Base-by-base conservation (phyloP, 2,113 vertebrate genomes). In the Fulmarus glacialis region DNA sequence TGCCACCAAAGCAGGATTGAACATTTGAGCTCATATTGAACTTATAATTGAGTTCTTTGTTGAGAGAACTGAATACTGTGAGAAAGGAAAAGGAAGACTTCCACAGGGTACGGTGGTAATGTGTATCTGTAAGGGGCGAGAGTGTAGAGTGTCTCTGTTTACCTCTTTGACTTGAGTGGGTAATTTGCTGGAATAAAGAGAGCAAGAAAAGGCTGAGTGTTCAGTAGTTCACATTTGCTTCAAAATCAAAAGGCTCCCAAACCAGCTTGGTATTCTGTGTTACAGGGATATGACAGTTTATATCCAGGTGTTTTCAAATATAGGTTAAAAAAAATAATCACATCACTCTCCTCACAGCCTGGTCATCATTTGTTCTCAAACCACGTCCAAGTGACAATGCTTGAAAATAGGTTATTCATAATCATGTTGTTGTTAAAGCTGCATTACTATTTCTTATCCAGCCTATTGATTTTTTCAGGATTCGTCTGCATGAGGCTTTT, bases 401-500 rank as follows among this genome's bases (percentile, higher is more conserved):
- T 95, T n/a, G 63, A 90, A 94, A 94, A 90, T 9, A 59, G 88
- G 75, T 94, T 95, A 87, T 94, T 97, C 75, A 59, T 93, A 95
- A 93, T 92, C 88, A 67, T 92, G 59, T 81, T 93, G 83, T 85
- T 97, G 90, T 92, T 97, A 92, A 94, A 93, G 86, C 79, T 93
- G 82, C 68, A 40, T 93, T 89, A 74, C 55, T 83, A 16, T 83
- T 95, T 92, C 6, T 5, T 94, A 89, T 90, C 88, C 82, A 97
- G 71, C 32, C 67, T 93, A 74, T 95, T 94, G 93, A 90, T 97
- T 97, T 45, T 97, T 93, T 97, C 47, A 74, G 87, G 75, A 59
- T 90, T 96, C 92, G 95, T 95, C 92, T 94, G 66, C 95, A 88
- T 77, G 67, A 94, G 75, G 38, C 38, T 95, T 93, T 96, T 93